Evolutionary conservation across 2,113 vertebrate species (phyloP).

Genomic region (Upupa epops): DNA sequence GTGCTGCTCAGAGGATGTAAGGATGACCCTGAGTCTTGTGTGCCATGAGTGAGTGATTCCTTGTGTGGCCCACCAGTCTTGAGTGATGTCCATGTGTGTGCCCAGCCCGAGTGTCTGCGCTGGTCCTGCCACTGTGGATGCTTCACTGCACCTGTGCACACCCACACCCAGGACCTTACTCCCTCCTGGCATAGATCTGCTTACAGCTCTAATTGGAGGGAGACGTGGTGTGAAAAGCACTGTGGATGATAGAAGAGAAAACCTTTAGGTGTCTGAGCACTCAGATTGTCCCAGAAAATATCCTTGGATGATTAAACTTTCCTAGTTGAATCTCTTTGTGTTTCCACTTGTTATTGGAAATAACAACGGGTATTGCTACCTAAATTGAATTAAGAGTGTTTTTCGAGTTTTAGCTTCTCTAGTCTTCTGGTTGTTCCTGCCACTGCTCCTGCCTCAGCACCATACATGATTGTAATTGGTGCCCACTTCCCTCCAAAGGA

Average conservation of each 20-base stretch:
- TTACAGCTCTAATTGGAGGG: constrained; percentile 34
- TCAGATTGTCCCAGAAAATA: constrained; percentile 57
- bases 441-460: background rate
- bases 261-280: constrained; percentile 25
- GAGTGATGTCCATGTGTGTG: accelerated
- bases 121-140: accelerated
- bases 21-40: background rate
- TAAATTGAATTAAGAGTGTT: background rate
- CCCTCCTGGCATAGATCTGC: background rate
- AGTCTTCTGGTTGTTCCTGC: background rate
- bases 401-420: background rate
- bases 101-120: accelerated
- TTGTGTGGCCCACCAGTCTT: accelerated
- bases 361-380: background rate
- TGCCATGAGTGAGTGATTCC: background rate
- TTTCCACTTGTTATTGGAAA: background rate
- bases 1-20: accelerated
- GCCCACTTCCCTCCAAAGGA: background rate
- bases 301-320: constrained; percentile 35
- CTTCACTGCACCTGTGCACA: background rate
- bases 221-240: constrained; percentile 46
- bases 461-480: background rate
- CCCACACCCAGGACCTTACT: accelerated
- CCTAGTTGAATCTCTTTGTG: background rate
- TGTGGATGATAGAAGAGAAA: constrained; percentile 42